A percentile compares a stretch with the other conserved stretches of the same genome.
Evolutionary conservation across 2,888 invertebrate species (phyloP).

Genomic region (Drosophila nr. perissopoda): DNA sequence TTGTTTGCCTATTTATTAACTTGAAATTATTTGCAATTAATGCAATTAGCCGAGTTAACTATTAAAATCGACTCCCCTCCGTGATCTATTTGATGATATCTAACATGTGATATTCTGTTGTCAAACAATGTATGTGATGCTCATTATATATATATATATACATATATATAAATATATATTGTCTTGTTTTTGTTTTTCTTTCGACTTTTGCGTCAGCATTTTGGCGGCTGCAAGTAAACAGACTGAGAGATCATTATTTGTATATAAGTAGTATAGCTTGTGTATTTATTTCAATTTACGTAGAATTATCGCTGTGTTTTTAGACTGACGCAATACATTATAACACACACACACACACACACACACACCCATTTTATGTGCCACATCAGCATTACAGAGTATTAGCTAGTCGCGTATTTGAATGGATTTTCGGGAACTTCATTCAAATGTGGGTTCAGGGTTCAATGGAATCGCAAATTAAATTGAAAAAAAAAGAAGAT

Average conservation of each 20-base stretch:
- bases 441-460: constrained; percentile 19
- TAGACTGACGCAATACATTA: constrained; percentile 22
- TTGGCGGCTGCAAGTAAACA: constrained; percentile 54
- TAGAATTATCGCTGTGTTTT: constrained; percentile 11
- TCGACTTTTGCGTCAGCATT: constrained; percentile 53
- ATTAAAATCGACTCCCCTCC: constrained; percentile 7
- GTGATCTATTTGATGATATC: constrained; percentile 20
- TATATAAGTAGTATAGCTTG: constrained; percentile 26
- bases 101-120: constrained; percentile 19
- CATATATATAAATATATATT: constrained; percentile 12
- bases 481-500: constrained; percentile 1
- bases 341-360: no score
- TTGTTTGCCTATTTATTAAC: constrained; percentile 22
- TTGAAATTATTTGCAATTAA: constrained; percentile 31
- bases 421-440: neutral
- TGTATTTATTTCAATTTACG: constrained; percentile 23
- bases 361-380: neutral
- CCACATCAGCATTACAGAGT: neutral
- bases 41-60: constrained; percentile 37
- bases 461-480: constrained; percentile 37
- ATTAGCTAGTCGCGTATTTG: no score
- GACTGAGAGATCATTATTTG: constrained; percentile 24
- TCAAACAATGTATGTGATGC: constrained; percentile 34
- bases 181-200: constrained; percentile 23
- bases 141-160: constrained; percentile 23